phyloP scores from a whole-genome alignment of 2,888 invertebrate genomes.

The Brenthis hecate region DNA sequence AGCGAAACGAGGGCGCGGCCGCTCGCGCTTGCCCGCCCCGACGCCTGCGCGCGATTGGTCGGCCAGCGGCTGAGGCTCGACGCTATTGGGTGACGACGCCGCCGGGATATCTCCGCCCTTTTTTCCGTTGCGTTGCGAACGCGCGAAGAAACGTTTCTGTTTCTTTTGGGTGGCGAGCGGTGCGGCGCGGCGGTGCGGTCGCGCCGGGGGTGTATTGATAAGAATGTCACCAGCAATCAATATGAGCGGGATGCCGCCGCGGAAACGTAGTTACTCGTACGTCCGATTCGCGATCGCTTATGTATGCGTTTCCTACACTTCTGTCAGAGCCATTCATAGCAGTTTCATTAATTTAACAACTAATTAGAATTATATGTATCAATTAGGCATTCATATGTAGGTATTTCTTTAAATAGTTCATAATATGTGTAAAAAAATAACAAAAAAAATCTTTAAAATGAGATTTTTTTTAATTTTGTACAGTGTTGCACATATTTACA shows the following conservation, averaged over 20 bases:
- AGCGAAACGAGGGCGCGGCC: conserved; percentile 81
- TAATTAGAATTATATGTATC: too few species aligned
- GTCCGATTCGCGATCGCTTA: conserved; percentile 10
- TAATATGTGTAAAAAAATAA: too few species aligned
- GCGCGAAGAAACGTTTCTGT: conserved; percentile 83
- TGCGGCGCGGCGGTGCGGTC: conserved; percentile 56
- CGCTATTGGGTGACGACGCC: conserved; percentile 64
- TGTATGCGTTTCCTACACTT: background rate
- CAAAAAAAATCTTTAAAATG: too few species aligned
- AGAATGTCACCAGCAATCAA: conserved; percentile 86
- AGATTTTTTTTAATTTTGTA: too few species aligned
- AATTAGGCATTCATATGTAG: too few species aligned
- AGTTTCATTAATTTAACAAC: background rate
- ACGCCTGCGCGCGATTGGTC: conserved; percentile 71
- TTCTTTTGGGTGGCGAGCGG: conserved; percentile 82
- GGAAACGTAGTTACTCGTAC: conserved; percentile 35
- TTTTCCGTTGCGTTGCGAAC: conserved; percentile 76
- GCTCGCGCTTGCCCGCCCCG: conserved; percentile 78
- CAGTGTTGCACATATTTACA: too few species aligned
- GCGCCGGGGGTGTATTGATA: conserved; percentile 81
- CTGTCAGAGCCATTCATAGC: background rate
- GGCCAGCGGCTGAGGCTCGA: conserved; percentile 50
- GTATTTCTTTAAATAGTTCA: too few species aligned
- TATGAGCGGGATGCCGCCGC: conserved; percentile 75
- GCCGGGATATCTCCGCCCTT: conserved; percentile 76